Evolutionary conservation across 2,797 vertebrate genomes (phyloP), one percentile per base, ranked within the genome.

Genomic region (Columba guinea): DNA sequence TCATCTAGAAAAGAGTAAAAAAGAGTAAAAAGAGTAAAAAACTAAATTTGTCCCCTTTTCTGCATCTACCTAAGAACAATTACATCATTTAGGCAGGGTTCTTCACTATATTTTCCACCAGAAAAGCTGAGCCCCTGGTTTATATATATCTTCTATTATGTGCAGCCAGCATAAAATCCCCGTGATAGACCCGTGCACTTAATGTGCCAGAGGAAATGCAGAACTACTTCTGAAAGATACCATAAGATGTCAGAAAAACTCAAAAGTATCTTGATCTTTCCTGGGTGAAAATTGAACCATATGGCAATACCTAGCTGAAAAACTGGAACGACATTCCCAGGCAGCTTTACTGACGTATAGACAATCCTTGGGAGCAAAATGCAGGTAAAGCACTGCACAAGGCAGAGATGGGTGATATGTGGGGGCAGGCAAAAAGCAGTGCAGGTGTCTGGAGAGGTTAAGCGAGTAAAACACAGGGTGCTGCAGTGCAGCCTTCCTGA

Each of bases 401-500:
- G 22, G 23, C 2, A 2, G 49, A 81, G 13, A 10, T 73, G 59
- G 10, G 8, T 18, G 16, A 19, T 17, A 5, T 35, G 5, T 7
- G n/a, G 27, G 26, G 60, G 8, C 26, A 53, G 22, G 22, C 14
- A 76, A 69, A 73, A 86, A 23, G 15, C 32, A n/a, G 1, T 2
- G 15, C 32, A n/a, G 34, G 14, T 14, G 12, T 30, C 35, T 5
- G 1, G 27, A 76, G 34, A 37, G 30, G 12, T 10, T 15, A 19
- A 68, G 7, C 0, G 1, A 63, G 52, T 27, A 8, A 32, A 84
- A 28, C 1, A 3, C 6, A 14, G 21, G 37, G 7, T 0, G 0
- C 20, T 41, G 28, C 0, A 0, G 9, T 0, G 0, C 35, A 84
- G 10, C 32, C 17, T 18, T 14, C 15, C 39, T 30, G 17, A 44